A percentile compares a stretch with the other conserved stretches of the same genome.
phyloP scores from a whole-genome alignment of 2,888 invertebrate genomes.

The Nomada flava region DNA sequence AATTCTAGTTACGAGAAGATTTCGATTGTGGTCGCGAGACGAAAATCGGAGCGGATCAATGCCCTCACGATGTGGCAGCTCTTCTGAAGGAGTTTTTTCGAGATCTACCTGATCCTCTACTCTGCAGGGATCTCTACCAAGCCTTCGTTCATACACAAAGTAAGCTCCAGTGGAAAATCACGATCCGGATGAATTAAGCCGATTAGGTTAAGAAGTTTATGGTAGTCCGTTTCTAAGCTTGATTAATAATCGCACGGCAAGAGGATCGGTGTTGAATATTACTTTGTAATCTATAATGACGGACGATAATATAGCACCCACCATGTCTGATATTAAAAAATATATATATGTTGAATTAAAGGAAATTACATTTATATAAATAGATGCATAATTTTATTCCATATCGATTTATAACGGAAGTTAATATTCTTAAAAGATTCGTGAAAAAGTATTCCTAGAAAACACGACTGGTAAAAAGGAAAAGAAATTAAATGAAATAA shows the following conservation, averaged over 20 bases:
- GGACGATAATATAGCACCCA: neutral
- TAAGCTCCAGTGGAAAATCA: slow-evolving; percentile 84
- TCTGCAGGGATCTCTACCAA: slow-evolving; percentile 94
- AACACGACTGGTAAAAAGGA: too few species aligned
- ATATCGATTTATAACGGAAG: too few species aligned
- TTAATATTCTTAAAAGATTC: too few species aligned
- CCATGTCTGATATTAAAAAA: too few species aligned
- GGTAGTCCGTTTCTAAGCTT: neutral
- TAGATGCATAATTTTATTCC: too few species aligned
- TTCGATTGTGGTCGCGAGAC: slow-evolving; percentile 93
- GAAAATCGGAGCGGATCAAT: slow-evolving; percentile 91
- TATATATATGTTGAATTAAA: too few species aligned
- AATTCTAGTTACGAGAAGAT: slow-evolving; percentile 92
- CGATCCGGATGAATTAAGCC: slow-evolving; percentile 7
- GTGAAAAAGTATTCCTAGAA: too few species aligned
- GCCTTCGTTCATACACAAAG: slow-evolving; percentile 97
- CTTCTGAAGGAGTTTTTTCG: slow-evolving; percentile 96
- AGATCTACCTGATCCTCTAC: slow-evolving; percentile 95
- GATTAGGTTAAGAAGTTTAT: slow-evolving; percentile 14
- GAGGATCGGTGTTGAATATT: neutral
- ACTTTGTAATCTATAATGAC: neutral
- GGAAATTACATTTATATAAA: too few species aligned
- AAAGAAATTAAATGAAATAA: too few species aligned
- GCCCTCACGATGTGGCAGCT: slow-evolving; percentile 97
- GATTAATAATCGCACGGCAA: slow-evolving; percentile 5